These are phyloP conservation scores for Sebastolobus alascanus DNA, from an alignment of 2,797 vertebrate species.

Conservation along the genomic window DNA sequence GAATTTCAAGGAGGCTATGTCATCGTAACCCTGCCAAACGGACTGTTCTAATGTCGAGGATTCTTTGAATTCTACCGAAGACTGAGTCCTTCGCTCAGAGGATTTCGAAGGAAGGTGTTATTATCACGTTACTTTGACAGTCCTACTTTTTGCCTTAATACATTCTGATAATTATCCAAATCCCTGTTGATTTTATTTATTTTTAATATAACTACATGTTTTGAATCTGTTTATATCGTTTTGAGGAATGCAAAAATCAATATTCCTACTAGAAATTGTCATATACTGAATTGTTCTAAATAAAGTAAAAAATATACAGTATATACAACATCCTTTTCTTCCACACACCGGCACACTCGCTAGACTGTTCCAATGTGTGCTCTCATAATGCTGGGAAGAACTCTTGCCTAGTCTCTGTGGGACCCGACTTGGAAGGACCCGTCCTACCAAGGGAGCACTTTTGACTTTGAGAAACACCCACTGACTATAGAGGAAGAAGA, in stretches of 20 bases:
- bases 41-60: neutral
- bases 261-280: too few species aligned
- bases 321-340: too few species aligned
- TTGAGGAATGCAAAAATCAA: too few species aligned
- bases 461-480: neutral
- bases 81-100: neutral
- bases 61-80: neutral
- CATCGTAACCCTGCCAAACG: neutral
- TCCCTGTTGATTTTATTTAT: too few species aligned
- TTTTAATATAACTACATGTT: neutral
- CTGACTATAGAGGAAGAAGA: conserved; percentile 21
- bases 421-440: neutral
- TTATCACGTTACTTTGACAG: too few species aligned
- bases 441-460: neutral
- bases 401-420: neutral
- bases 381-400: neutral
- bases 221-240: neutral
- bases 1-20: neutral
- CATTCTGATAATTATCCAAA: too few species aligned
- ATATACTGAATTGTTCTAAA: too few species aligned
- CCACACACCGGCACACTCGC: neutral
- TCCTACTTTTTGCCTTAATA: too few species aligned
- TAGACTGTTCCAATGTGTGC: neutral
- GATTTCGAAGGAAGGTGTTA: neutral
- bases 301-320: too few species aligned